These are phyloP conservation scores for Nomada ferruginata DNA, from an alignment of 2,888 invertebrate genomes.

Conservation along the genomic window DNA sequence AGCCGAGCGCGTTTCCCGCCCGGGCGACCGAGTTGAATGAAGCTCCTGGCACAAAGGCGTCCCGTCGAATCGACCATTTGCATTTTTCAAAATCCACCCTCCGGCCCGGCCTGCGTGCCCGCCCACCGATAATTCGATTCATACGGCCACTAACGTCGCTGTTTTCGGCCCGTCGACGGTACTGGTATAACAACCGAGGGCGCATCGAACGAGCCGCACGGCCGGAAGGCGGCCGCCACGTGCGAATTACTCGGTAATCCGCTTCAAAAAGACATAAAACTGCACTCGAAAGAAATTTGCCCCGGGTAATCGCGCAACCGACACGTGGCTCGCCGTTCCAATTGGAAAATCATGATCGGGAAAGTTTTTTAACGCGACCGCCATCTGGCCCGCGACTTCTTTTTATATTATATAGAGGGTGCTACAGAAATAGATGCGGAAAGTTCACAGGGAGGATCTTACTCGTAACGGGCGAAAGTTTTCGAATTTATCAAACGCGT, in stretches of 20 bases:
- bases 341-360: conserved; percentile 70
- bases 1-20: neutral
- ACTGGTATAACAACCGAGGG: neutral
- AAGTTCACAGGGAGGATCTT: too few relatives aligned
- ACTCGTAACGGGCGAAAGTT: too few relatives aligned
- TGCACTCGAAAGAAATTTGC: conserved; percentile 11
- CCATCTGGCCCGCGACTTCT: conserved; percentile 63
- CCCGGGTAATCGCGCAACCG: conserved; percentile 38
- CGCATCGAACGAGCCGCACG: neutral
- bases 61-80: conserved; percentile 22
- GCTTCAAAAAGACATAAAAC: conserved; percentile 58
- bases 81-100: conserved; percentile 13
- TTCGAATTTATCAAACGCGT: too few relatives aligned
- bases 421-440: too few relatives aligned
- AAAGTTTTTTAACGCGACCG: conserved; percentile 70
- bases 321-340: conserved; percentile 68
- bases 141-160: neutral
- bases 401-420: too few relatives aligned
- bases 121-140: conserved; percentile 35
- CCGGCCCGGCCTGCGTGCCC: neutral
- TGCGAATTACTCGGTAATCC: conserved; percentile 57
- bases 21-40: neutral
- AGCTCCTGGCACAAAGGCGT: neutral
- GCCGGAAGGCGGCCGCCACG: conserved; percentile 30
- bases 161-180: neutral